Percentiles rank a stretch among this genome's conserved stretches.
These are phyloP conservation scores for Xanthia togata DNA, from an alignment of 2,888 invertebrate species.

Conservation along the genomic window DNA sequence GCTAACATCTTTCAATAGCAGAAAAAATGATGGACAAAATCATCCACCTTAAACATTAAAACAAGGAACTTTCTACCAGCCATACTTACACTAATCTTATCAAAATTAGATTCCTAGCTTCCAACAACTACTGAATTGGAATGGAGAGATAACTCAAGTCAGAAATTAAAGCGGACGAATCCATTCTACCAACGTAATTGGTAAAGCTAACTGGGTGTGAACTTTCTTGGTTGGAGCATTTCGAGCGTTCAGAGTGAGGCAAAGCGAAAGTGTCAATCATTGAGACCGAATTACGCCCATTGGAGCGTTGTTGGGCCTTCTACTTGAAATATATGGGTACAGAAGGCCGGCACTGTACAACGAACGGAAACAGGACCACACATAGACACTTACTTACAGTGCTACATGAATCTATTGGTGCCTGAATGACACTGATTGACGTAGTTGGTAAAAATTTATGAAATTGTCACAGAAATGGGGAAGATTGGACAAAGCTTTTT, in stretches of 20 bases:
- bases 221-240: slow-evolving; percentile 60
- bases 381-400: neutral
- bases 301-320: slow-evolving; percentile 46
- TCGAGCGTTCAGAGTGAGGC: slow-evolving; percentile 41
- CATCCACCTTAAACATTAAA: neutral
- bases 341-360: slow-evolving; percentile 7
- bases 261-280: slow-evolving; percentile 68
- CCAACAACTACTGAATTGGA: slow-evolving; percentile 59
- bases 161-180: slow-evolving; percentile 64
- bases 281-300: slow-evolving; percentile 62
- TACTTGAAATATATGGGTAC: neutral
- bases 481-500: too few relatives aligned
- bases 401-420: too few relatives aligned
- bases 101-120: slow-evolving; percentile 54
- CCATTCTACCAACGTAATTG: slow-evolving; percentile 67
- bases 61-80: neutral
- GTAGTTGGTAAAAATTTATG: neutral
- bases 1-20: neutral
- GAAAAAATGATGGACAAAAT: too few relatives aligned
- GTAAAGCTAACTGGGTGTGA: slow-evolving; percentile 65
- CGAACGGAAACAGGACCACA: neutral
- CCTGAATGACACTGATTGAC: neutral
- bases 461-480: neutral
- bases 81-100: slow-evolving; percentile 35
- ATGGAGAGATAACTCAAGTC: slow-evolving; percentile 65